Conservation (phyloP, 2,888 invertebrate species). For the Xanthia icteritia region DNA sequence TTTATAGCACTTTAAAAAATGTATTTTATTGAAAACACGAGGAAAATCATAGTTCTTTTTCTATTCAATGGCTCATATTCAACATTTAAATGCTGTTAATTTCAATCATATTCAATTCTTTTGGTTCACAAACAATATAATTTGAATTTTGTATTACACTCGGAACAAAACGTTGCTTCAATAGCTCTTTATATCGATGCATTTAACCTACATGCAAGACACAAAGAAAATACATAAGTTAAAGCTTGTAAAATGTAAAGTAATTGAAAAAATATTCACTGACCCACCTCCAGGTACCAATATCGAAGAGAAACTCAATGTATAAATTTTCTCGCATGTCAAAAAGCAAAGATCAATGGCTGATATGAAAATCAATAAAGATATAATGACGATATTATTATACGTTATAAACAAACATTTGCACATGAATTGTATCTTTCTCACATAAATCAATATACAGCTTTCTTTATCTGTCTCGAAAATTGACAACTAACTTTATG, state of each 20-base stretch:
- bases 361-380: constrained; percentile 70
- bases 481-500: constrained; percentile 60
- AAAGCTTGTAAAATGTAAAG: constrained; percentile 50
- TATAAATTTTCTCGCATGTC: constrained; percentile 67
- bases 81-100: constrained; percentile 54
- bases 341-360: constrained; percentile 68
- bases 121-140: constrained; percentile 47
- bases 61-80: constrained; percentile 62
- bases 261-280: constrained; percentile 61
- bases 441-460: constrained; percentile 62
- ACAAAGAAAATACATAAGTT: constrained; percentile 54
- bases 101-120: constrained; percentile 49
- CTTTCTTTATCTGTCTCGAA: constrained; percentile 60
- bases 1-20: constrained; percentile 73
- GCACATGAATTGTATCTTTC: constrained; percentile 70
- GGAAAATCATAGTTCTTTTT: constrained; percentile 67
- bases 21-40: constrained; percentile 72
- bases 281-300: constrained; percentile 53
- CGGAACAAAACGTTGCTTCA: constrained; percentile 42
- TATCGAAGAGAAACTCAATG: constrained; percentile 60
- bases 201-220: constrained; percentile 43
- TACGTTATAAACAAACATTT: constrained; percentile 71
- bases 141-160: constrained; percentile 55
- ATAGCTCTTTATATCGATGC: constrained; percentile 39
- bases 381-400: constrained; percentile 73